Conservation (phyloP, 92 coral and sea anemone genomes). For the Siderastrea radians region DNA sequence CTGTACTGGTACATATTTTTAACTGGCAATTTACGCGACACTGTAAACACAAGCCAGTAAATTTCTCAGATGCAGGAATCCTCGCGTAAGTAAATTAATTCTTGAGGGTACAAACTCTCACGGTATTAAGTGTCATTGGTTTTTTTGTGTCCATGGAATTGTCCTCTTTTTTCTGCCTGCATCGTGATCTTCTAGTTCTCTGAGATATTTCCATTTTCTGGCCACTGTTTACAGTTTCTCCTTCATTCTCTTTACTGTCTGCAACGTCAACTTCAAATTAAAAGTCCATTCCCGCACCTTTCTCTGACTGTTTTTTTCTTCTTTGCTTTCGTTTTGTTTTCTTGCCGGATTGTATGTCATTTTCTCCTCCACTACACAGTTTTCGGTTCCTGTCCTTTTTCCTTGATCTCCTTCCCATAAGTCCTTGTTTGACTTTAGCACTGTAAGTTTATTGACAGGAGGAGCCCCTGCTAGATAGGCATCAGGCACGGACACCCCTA, state of each 20-base stretch:
- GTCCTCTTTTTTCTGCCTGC: not conserved
- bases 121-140: not conserved
- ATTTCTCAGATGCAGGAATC: too few species aligned
- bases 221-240: not conserved
- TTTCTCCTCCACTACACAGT: conserved; percentile 42
- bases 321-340: conserved; percentile 43
- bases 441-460: conserved; percentile 79
- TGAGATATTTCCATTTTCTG: conserved; percentile 10
- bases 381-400: conserved; percentile 46
- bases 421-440: conserved; percentile 83
- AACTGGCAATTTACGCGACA: too few species aligned
- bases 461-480: conserved; percentile 75
- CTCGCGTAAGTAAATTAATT: too few species aligned
- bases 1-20: too few species aligned
- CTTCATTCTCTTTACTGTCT: not conserved
- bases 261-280: too few species aligned
- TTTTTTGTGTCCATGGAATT: not conserved
- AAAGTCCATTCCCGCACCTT: conserved; percentile 32
- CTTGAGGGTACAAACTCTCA: not conserved
- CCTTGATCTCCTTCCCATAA: conserved; percentile 61
- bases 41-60: too few species aligned
- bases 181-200: not conserved
- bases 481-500: conserved; percentile 81
- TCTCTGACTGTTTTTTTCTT: conserved; percentile 37
- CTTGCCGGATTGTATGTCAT: conserved; percentile 42